Evolutionary conservation across 2,888 invertebrate genomes (phyloP).

Genomic region (Sisyra nigra): DNA sequence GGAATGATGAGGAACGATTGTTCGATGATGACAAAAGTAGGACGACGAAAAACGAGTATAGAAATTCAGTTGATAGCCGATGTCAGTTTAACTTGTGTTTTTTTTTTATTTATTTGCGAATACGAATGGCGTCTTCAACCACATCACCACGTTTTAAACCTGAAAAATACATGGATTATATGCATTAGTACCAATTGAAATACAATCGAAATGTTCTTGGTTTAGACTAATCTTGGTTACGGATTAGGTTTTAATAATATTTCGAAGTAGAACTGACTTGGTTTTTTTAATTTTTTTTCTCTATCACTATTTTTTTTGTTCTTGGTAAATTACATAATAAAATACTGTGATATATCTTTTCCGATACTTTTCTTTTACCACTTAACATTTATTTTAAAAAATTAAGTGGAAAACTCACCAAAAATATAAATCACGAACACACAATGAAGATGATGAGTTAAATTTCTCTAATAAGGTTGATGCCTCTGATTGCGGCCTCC

Average conservation of each 20-base stretch:
- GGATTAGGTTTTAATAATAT: background rate
- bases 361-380: too few relatives aligned
- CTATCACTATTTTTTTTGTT: background rate
- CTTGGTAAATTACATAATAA: background rate
- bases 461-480: slow-evolving; percentile 59
- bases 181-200: too few relatives aligned
- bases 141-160: background rate
- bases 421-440: slow-evolving; percentile 6
- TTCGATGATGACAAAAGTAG: background rate
- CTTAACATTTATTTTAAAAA: background rate
- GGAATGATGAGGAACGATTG: slow-evolving; percentile 4
- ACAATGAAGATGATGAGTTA: slow-evolving; percentile 5
- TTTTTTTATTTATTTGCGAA: too few relatives aligned
- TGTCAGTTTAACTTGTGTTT: background rate
- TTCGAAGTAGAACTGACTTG: slow-evolving; percentile 3
- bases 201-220: too few relatives aligned
- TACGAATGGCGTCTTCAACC: too few relatives aligned
- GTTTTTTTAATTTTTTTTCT: background rate
- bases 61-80: background rate
- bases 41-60: too few relatives aligned
- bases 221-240: too few relatives aligned
- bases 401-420: slow-evolving; percentile 9
- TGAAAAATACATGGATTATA: background rate
- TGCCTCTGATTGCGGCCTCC: slow-evolving; percentile 67
- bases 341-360: background rate